These are phyloP conservation scores for Gavia stellata DNA, from an alignment of 2,113 vertebrate species.

Conservation along the genomic window DNA sequence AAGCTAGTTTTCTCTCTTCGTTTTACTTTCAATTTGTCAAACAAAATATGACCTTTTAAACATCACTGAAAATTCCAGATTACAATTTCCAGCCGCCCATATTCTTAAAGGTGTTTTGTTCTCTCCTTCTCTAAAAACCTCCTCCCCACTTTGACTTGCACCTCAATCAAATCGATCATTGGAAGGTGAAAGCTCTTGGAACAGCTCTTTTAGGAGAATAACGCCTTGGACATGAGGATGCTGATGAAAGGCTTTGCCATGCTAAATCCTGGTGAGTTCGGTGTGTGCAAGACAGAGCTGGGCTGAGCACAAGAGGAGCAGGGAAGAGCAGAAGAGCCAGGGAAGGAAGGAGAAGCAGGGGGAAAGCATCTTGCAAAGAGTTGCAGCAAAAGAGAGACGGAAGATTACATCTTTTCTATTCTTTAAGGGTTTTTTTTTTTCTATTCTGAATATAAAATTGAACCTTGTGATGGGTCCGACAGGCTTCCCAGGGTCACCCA, in stretches of 20 bases:
- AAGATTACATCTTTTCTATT: not conserved
- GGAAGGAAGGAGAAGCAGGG: not conserved
- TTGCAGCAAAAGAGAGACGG: not conserved
- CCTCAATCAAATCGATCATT: not conserved
- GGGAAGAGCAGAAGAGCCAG: not conserved
- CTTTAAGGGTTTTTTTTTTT: not conserved
- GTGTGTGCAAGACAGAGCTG: not conserved
- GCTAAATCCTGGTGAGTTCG: not conserved
- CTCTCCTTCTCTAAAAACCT: not conserved
- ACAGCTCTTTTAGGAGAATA: not conserved
- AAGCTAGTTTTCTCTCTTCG: not conserved
- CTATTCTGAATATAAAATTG: not conserved
- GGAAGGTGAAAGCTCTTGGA: not conserved
- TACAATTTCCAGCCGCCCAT: not conserved
- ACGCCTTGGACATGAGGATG: not conserved
- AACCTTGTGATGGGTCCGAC: not conserved
- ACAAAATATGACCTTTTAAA: not conserved
- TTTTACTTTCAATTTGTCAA: not conserved
- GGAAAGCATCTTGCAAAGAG: not conserved
- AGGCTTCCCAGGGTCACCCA: not conserved
- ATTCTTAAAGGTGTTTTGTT: not conserved
- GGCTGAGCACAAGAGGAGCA: not conserved
- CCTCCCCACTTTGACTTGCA: not conserved
- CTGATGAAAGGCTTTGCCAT: not conserved
- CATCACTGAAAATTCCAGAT: not conserved